phyloP scores from a whole-genome alignment of 2,113 vertebrate species.

The Turnix velox region DNA sequence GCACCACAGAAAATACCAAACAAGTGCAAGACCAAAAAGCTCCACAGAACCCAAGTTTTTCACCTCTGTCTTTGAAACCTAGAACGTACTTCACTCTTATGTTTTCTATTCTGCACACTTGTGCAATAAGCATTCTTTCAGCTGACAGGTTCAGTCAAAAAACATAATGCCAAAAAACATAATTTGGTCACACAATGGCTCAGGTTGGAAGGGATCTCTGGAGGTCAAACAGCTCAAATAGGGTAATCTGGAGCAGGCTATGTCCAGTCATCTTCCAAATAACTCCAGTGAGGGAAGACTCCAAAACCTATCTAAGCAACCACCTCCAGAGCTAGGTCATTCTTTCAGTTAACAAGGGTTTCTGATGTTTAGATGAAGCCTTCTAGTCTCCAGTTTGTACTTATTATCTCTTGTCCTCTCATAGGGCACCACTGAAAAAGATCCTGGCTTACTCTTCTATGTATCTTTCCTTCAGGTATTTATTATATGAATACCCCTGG shows the following conservation, averaged over 20 bases:
- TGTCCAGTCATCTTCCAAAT: neutral
- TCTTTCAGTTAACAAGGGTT: neutral
- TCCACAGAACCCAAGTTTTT: neutral
- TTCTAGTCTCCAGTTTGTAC: neutral
- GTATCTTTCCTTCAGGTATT: neutral
- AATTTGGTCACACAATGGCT: fast-evolving
- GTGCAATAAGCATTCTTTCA: neutral
- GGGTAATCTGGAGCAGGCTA: neutral
- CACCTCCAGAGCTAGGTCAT: neutral
- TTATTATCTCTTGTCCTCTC: neutral
- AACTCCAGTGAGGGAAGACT: neutral
- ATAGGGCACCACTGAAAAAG: neutral
- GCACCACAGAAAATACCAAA: neutral
- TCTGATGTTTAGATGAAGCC: neutral
- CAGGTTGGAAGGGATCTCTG: neutral
- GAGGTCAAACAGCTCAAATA: neutral
- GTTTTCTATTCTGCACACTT: neutral
- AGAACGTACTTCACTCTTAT: neutral
- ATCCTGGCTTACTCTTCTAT: neutral
- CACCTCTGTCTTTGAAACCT: neutral
- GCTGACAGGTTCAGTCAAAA: neutral
- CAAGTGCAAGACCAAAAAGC: neutral
- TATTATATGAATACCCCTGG: neutral
- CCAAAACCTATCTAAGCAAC: neutral
- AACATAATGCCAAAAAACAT: neutral